Base-by-base conservation (phyloP, 2,797 vertebrate genomes). In the Coluber constrictor region DNA sequence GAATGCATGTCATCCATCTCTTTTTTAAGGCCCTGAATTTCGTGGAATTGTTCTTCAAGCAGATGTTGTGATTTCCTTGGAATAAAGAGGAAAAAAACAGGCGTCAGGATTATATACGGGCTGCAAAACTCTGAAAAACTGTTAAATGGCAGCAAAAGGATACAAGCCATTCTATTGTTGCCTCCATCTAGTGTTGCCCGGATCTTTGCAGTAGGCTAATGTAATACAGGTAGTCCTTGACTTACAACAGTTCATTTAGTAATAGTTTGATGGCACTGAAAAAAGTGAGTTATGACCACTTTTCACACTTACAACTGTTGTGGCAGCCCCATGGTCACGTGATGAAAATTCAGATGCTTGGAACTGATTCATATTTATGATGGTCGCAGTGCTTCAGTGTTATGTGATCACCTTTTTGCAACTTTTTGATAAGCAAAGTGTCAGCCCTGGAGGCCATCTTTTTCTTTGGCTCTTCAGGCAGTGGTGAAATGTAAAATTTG, bases 61-160 rank as follows among this genome's bases (percentile, higher is more conserved):
- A 32, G 6, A 51, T 29, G 74, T 11, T 94, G 91, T 57, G 93
- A 92, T 66, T 92, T 88, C 93, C 93, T 94, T 91, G 70, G 37
- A 60, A 74, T 61, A 47, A 88, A 57, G 59, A 32, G 57, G 43
- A 1, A 0, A 20, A 18, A 32, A 92, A 55, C 4, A 15, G 3
- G 27, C 23, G 20, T 83, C 70, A 79, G 70, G 70, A 23, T 79
- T 20, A 79, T 43, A 43, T 43, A 37, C 7, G 0, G 16, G 32
- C 32, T 74, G 70, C 32, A 79, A 79, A 79, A 79, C 32, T 79
- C 32, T 43, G 37, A 47, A 83, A 12, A 5, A 23, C 37, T 47
- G 4, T 47, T 83, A 83, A 23, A 83, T 83, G 4, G 74, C 37
- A 43, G 20, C 37, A 43, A 79, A 43, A 79, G 37, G 74, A 83